phyloP scores from a whole-genome alignment of 64 coral and sea anemone species.

The Pachyseris speciosa region DNA sequence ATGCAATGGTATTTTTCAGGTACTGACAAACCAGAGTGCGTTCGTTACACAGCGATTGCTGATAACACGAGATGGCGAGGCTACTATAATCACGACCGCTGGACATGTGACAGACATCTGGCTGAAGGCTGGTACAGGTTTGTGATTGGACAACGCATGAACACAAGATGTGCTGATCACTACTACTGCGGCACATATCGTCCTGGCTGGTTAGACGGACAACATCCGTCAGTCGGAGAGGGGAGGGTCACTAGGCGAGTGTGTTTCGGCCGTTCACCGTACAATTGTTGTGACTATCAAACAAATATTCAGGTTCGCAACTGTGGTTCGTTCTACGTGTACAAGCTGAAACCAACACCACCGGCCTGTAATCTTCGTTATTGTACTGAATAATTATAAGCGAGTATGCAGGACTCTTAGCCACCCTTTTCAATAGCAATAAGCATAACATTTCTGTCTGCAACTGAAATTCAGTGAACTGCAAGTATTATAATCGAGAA shows the following conservation, averaged over 20 bases:
- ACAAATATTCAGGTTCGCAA: slow-evolving; percentile 72
- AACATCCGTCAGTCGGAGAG: slow-evolving; percentile 60
- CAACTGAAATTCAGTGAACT: too few species aligned
- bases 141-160: slow-evolving; percentile 19
- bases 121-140: slow-evolving; percentile 84
- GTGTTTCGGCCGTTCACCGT: slow-evolving; percentile 44
- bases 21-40: neutral
- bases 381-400: too few species aligned
- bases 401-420: too few species aligned
- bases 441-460: too few species aligned
- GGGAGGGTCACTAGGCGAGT: slow-evolving; percentile 61
- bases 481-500: too few species aligned
- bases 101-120: slow-evolving; percentile 56
- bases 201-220: slow-evolving; percentile 60
- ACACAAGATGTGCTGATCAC: neutral
- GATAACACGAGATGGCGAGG: neutral
- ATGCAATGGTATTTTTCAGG: too few species aligned
- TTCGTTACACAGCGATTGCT: neutral
- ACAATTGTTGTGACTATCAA: slow-evolving; percentile 14
- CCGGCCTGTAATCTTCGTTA: slow-evolving; percentile 63
- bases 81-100: too few species aligned
- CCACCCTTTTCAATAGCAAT: too few species aligned
- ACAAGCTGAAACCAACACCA: slow-evolving; percentile 70
- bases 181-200: slow-evolving; percentile 14
- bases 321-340: slow-evolving; percentile 85